phyloP scores from a whole-genome alignment of 2,888 invertebrate genomes.

The Hartigia nigra region DNA sequence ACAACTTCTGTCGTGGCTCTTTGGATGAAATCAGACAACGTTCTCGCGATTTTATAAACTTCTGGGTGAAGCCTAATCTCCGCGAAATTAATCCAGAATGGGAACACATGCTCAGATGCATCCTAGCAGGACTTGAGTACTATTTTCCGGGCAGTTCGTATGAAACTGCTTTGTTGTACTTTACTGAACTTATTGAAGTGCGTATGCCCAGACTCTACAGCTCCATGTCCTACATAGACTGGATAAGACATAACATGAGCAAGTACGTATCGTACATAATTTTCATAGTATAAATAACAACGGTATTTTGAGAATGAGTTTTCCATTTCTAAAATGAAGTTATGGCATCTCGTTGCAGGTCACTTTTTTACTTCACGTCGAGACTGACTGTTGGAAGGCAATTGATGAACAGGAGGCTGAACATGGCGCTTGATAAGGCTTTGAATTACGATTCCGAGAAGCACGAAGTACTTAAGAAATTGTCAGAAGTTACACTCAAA shows the following conservation, averaged over 20 bases:
- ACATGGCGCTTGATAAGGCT: slow-evolving; percentile 32
- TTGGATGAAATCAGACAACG: slow-evolving; percentile 54
- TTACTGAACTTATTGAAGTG: slow-evolving; percentile 51
- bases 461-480: slow-evolving; percentile 19
- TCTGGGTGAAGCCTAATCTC: slow-evolving; percentile 58
- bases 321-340: not conserved
- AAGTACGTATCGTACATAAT: slow-evolving; percentile 34
- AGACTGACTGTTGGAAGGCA: slow-evolving; percentile 28
- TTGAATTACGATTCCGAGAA: slow-evolving; percentile 31
- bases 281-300: not conserved
- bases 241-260: slow-evolving; percentile 33
- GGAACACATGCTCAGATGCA: slow-evolving; percentile 64
- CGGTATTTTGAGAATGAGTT: not conserved
- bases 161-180: slow-evolving; percentile 48
- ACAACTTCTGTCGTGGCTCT: slow-evolving; percentile 63
- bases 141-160: slow-evolving; percentile 50
- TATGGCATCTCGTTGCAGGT: slow-evolving; percentile 33
- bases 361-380: slow-evolving; percentile 26
- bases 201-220: slow-evolving; percentile 45
- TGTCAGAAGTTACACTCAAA: not conserved
- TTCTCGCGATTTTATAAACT: slow-evolving; percentile 46
- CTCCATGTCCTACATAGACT: slow-evolving; percentile 34
- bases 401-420: slow-evolving; percentile 31
- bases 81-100: slow-evolving; percentile 54
- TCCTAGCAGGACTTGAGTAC: slow-evolving; percentile 53